Base-by-base conservation (phyloP, 2,888 invertebrate species). In the Caenorhabditis parvicauda region DNA sequence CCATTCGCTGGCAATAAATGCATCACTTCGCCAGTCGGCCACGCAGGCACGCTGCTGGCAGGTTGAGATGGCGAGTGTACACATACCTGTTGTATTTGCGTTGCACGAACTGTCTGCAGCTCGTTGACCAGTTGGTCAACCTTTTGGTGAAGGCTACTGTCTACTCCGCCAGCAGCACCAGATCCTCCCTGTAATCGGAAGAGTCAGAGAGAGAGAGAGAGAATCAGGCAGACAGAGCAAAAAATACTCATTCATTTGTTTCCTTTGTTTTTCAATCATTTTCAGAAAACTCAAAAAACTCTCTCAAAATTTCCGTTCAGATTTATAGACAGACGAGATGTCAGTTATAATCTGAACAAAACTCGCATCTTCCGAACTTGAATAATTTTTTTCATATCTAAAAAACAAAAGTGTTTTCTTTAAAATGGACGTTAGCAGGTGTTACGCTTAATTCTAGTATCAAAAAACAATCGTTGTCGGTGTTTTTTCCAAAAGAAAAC, bases 81-180 rank as follows among this genome's bases (percentile, higher is more conserved):
- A 37, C 47, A 52, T 32, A 65, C 65, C 45, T 56, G 55, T 32
- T 67, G 64, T 9, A 64, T 35, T 44, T 70, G 70, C 14, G 55
- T 68, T 0, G 66, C 62, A 38, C 72, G 48, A 29, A 72, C 63
- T n/a, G 64, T 59, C 27, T 65, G 28, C 5, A 72, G 14, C 47
- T 72, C 72, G 28, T 58, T 63, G 29, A 72, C 49, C 29, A 72
- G 37, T 28, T 50, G 59, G 48, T 72, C 72, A 1, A 72, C 63
- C 35, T 69, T 70, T 50, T 64, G 68, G 42, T 68, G 68, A 56
- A 69, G 59, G 35, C 51, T 51, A 48, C 62, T 62, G 45, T 67
- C 67, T 2, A 58, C 54, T 12, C 60, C 65, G 14, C 39, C 59
- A 9, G 48, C 63, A 3, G 29, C 43, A 4, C 41, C 65, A n/a